Percentiles rank a stretch among this genome's conserved stretches.
Evolutionary conservation across 2,888 invertebrate species (phyloP).

Genomic region (Tetragonula carbonaria): DNA sequence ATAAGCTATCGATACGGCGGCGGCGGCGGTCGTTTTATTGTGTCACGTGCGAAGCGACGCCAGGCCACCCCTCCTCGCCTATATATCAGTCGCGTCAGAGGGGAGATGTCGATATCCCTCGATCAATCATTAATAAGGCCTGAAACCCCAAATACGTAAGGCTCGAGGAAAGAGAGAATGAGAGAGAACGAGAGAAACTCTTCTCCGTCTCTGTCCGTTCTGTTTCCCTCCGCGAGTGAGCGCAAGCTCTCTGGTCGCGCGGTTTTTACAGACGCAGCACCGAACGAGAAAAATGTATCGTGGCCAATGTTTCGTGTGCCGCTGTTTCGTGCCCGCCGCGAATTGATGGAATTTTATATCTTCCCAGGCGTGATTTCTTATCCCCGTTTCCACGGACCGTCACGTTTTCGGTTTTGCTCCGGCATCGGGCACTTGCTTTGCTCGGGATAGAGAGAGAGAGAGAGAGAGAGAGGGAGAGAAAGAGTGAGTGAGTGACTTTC

Average conservation of each 20-base stretch:
- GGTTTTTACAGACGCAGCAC: constrained; percentile 11
- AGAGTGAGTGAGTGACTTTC: constrained; percentile 34
- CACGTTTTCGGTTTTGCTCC: constrained; percentile 63
- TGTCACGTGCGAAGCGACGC: constrained; percentile 82
- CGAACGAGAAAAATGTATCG: constrained; percentile 76
- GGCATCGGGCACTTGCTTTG: constrained; percentile 19
- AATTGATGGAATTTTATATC: constrained; percentile 84
- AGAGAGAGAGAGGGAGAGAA: no score
- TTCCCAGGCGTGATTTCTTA: constrained; percentile 79
- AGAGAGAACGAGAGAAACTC: no score
- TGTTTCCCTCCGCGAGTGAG: background rate
- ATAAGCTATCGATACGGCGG: constrained; percentile 71
- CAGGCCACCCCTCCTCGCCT: constrained; percentile 55
- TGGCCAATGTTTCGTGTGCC: constrained; percentile 17
- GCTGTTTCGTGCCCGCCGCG: constrained; percentile 65
- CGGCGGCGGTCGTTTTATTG: constrained; percentile 78
- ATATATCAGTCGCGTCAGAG: constrained; percentile 83
- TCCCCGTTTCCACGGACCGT: constrained; percentile 67
- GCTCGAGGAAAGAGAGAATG: constrained; percentile 22
- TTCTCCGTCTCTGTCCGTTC: constrained; percentile 9
- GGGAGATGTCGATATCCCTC: constrained; percentile 83
- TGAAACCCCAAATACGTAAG: constrained; percentile 83
- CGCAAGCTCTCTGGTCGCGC: constrained; percentile 6
- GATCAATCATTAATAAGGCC: constrained; percentile 84
- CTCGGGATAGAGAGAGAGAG: background rate